Evolutionary conservation across 1,140 invertebrate species (phyloP), one percentile per base, ranked within the genome.

Genomic region (Nephila pilipes): DNA sequence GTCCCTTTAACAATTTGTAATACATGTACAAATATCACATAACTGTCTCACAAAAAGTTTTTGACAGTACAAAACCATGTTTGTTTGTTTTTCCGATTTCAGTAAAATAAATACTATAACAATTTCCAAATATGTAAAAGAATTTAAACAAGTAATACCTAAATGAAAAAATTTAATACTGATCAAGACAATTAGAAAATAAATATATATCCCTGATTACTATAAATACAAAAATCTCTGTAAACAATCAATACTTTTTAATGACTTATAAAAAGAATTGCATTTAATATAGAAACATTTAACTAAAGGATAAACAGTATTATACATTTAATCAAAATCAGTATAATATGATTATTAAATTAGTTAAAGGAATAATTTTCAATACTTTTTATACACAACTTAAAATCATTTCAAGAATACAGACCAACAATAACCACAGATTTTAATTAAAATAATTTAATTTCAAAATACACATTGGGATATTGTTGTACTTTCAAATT

Each of bases 191-290:
- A 36, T 32, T 75, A 32, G 16, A 75, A 75, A 75, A 75, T 75
- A 75, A 75, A 32, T 75, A 75, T 75, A 75, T 75, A 75, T 75
- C 69, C 69, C 69, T 75, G 69, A 75, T 75, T 75, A 75, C 29
- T 32, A 75, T 32, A 75, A 75, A 36, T 75, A 36, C 29, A 75
- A 14, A 25, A 75, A 75, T 32, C 46, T 46, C 12, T 16, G 29
- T n/a, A 75, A 32, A 29, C 18, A 75, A 18, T 75, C 14, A 75
- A 36, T 75, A 75, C 32, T 75, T 75, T 75, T 36, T 20, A 75
- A 75, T 32, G 6, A 75, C 46, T n/a, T 65, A 65, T 22, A 10
- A 65, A 1, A 65, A n/a, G 63, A 3, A 12, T 0, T 58, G 16
- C 14, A 14, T 65, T 65, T 14, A 65, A 65, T 25, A 29, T 65